Conservation (phyloP, 37 sponge, comb jelly and placozoan genomes). For the Chondrilla cf. caribensis region DNA sequence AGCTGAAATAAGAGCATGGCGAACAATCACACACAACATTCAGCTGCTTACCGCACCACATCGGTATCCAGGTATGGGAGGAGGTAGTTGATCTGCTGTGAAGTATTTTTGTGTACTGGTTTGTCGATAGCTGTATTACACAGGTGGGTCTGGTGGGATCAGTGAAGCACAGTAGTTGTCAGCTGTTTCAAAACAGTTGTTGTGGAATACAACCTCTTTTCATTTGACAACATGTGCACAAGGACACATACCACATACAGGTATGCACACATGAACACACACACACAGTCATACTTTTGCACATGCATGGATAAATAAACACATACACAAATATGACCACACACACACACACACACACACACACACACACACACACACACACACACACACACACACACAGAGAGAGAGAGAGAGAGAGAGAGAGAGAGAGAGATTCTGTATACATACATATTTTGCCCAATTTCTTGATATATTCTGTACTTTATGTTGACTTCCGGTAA, state of each 20-base stretch:
- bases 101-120: neutral
- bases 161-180: no score
- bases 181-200: neutral
- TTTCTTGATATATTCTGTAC: no score
- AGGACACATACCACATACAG: neutral
- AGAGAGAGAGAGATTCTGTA: no score
- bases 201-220: slow-evolving; percentile 19
- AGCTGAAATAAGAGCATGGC: neutral
- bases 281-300: no score
- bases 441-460: no score
- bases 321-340: no score
- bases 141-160: slow-evolving; percentile 46
- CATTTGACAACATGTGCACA: neutral
- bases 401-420: no score
- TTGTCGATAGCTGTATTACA: slow-evolving; percentile 78
- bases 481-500: no score
- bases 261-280: no score
- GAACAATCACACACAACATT: neutral
- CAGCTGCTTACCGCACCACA: slow-evolving; percentile 48
- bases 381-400: slow-evolving; percentile 26
- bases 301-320: neutral
- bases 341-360: no score
- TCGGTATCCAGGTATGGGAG: slow-evolving; percentile 53
- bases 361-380: neutral
- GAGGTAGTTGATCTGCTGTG: neutral